Conservation (phyloP, 2,113 vertebrate species). For the Rhinopithecus roxellana region DNA sequence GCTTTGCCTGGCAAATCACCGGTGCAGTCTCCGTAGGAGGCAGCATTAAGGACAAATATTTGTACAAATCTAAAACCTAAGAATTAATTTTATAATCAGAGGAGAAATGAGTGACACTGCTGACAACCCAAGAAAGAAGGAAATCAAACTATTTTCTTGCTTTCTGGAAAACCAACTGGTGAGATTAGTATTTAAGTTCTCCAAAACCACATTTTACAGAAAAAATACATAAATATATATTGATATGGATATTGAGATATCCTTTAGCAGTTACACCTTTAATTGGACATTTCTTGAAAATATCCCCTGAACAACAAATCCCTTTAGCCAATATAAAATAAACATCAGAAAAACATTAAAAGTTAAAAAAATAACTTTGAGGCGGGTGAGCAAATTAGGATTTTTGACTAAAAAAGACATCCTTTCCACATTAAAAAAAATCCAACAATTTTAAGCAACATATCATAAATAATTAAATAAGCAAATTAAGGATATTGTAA, state of each 20-base stretch:
- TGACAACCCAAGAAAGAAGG: neutral
- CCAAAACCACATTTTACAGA: neutral
- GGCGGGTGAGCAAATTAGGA: neutral
- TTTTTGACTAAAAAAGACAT: neutral
- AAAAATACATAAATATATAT: neutral
- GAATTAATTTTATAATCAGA: neutral
- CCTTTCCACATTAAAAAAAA: neutral
- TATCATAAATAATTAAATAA: conserved; percentile 11
- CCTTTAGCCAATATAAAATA: neutral
- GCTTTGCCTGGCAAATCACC: neutral
- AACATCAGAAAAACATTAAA: neutral
- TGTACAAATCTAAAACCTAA: neutral
- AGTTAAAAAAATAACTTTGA: neutral
- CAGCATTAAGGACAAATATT: neutral
- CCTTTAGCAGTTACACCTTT: neutral
- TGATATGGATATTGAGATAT: neutral
- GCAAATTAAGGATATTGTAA: conserved; percentile 24
- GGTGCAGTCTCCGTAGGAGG: neutral
- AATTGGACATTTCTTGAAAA: neutral
- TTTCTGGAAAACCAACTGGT: conserved; percentile 10
- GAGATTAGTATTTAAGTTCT: neutral
- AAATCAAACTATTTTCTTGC: neutral
- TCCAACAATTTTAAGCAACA: neutral
- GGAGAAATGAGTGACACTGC: neutral
- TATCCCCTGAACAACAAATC: neutral